These are phyloP conservation scores for Aquatica leii DNA, from an alignment of 2,888 invertebrate species.

Conservation along the genomic window DNA sequence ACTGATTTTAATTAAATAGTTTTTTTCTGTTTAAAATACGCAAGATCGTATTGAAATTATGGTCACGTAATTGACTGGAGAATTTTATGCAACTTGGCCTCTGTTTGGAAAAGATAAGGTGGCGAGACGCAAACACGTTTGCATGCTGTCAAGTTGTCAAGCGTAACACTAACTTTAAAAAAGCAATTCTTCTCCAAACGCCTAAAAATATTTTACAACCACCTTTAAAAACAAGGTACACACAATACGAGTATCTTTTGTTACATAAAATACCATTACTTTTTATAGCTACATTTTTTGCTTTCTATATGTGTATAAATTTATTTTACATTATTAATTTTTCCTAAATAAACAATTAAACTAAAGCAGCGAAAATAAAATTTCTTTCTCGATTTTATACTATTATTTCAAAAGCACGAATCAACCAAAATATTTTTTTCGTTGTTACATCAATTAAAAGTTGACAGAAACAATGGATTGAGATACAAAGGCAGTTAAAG, in stretches of 20 bases:
- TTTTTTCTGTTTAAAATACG: not conserved
- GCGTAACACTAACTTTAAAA: not conserved
- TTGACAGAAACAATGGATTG: no score
- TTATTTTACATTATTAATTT: no score
- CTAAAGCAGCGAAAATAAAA: no score
- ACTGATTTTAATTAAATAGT: no score
- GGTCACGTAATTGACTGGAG: not conserved
- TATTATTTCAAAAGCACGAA: no score
- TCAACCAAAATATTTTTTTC: no score
- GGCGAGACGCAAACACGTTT: not conserved
- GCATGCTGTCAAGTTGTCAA: constrained; percentile 1
- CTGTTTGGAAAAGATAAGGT: not conserved
- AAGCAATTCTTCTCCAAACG: not conserved
- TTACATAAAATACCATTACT: not conserved
- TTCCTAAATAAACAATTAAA: no score
- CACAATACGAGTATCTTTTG: not conserved
- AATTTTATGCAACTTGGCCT: not conserved
- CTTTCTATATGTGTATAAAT: not conserved
- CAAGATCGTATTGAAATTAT: not conserved
- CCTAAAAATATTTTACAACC: not conserved
- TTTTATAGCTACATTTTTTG: not conserved
- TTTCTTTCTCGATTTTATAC: no score
- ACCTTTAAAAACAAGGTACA: not conserved
- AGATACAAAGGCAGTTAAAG: no score
- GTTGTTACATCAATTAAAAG: no score